phyloP scores from a whole-genome alignment of 2,113 vertebrate species.

The Microcebus ravelobensis region DNA sequence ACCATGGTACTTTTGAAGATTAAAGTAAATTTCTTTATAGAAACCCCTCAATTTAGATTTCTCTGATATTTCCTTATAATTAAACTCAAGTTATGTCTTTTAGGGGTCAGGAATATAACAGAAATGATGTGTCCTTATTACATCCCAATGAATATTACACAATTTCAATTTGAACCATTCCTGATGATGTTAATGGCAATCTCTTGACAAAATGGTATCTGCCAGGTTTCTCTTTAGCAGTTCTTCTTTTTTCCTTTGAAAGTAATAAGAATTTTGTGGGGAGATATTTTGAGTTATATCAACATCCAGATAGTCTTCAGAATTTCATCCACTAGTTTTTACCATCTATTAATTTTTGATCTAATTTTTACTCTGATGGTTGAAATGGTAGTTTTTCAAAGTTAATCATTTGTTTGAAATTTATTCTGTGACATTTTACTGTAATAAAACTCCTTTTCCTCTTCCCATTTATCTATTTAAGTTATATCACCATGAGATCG shows the following conservation, averaged over 20 bases:
- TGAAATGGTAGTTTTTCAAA: not conserved
- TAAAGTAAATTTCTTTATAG: not conserved
- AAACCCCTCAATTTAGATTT: not conserved
- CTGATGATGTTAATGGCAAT: not conserved
- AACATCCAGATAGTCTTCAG: not conserved
- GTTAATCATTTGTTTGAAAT: not conserved
- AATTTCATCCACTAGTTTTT: not conserved
- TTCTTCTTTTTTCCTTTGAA: slow-evolving; percentile 25
- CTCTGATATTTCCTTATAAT: not conserved
- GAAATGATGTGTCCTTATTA: not conserved
- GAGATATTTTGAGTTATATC: slow-evolving; percentile 24
- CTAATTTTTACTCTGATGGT: not conserved
- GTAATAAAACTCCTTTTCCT: not conserved
- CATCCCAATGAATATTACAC: not conserved
- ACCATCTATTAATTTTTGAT: not conserved
- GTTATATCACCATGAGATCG: not conserved
- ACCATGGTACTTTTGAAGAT: slow-evolving; percentile 19
- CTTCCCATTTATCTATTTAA: not conserved
- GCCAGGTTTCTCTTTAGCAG: not conserved
- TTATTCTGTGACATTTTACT: not conserved
- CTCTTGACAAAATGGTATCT: not conserved
- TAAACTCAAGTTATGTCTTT: not conserved
- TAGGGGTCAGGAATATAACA: not conserved
- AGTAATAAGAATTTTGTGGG: not conserved
- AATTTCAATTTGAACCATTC: not conserved